Base-by-base conservation (phyloP, 92 coral and sea anemone genomes). In the Blastomussa wellsi region DNA sequence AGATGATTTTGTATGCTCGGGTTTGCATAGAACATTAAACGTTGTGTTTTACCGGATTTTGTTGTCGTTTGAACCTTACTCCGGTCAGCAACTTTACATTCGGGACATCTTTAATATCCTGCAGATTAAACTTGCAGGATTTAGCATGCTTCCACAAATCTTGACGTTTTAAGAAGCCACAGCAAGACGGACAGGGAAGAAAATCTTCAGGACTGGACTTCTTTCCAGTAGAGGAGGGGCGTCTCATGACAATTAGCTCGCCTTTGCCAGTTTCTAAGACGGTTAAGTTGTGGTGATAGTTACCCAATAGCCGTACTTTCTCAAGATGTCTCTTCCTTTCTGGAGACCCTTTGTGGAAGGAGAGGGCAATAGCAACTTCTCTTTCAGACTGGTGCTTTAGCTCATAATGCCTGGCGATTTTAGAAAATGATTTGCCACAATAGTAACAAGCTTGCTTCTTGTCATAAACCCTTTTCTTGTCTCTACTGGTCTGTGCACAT, bases 391-490 rank as follows among this genome's bases (percentile, higher is more conserved):
- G 29, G 85, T 87, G 90, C 35, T 74, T 42, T 12, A 37, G 51
- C 49, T 82, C 77, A 82, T 79, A 73, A 65, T 90, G 93, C 72
- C 88, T 59, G 55, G 90, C 90, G 59, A 90, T 44, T 77, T 90
- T 86, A 70, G 78, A 49, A 29, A 81, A 79, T 79, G 86, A 51
- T 41, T 75, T 77, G 77, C 73, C 89, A 79, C 92, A 90, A 74
- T 86, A 86, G 62, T 41, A 85, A 76, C 92, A 89, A n/a, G 85
- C 67, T 16, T 89, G 90, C 82, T 57, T 89, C 42, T 86, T 85
- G 77, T 89, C 83, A 72, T 89, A 89, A 36, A 89, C 81, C 78
- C 90, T 85, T 77, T 70, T n/a, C n/a, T n/a, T n/a, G n/a, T n/a
- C n/a, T n/a, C n/a, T n/a, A n/a, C n/a, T n/a, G n/a, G n/a, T n/a